Evolutionary conservation across 2,113 vertebrate genomes (phyloP).

Genomic region (Nematolebias whitei): DNA sequence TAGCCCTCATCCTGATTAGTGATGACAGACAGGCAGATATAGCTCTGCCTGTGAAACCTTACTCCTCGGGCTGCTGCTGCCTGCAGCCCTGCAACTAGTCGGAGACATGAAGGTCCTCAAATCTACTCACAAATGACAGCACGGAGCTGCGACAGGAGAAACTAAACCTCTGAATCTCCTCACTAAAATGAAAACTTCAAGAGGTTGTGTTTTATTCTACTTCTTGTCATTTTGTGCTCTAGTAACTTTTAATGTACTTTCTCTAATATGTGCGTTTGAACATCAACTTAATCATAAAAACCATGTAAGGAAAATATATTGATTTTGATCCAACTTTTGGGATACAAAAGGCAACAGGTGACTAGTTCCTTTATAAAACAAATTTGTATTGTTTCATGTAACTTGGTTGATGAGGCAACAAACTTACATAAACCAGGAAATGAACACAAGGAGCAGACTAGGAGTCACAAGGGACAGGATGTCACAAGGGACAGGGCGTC

Average conservation of each 20-base stretch:
- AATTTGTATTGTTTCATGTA: no score
- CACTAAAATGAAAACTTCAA: neutral
- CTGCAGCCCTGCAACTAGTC: slow-evolving; percentile 56
- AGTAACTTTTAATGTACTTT: neutral
- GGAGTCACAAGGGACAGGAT: no score
- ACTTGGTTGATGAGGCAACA: no score
- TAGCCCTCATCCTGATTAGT: slow-evolving; percentile 69
- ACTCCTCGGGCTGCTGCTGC: slow-evolving; percentile 49
- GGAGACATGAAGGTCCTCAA: slow-evolving; percentile 43
- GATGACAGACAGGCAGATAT: slow-evolving; percentile 75
- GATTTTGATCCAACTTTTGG: no score
- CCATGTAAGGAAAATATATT: no score
- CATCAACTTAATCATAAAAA: no score
- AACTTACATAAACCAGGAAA: no score
- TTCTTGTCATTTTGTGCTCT: neutral
- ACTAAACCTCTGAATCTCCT: neutral
- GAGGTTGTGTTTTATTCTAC: neutral
- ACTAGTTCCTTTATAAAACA: no score
- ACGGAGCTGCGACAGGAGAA: slow-evolving; percentile 2
- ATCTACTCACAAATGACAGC: slow-evolving; percentile 22
- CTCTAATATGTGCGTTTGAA: no score
- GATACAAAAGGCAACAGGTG: no score
- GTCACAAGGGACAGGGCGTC: no score
- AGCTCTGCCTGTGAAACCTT: slow-evolving; percentile 66
- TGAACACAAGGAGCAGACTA: no score